These are phyloP conservation scores for Thera obeliscata DNA, from an alignment of 2,888 invertebrate genomes.

Conservation along the genomic window DNA sequence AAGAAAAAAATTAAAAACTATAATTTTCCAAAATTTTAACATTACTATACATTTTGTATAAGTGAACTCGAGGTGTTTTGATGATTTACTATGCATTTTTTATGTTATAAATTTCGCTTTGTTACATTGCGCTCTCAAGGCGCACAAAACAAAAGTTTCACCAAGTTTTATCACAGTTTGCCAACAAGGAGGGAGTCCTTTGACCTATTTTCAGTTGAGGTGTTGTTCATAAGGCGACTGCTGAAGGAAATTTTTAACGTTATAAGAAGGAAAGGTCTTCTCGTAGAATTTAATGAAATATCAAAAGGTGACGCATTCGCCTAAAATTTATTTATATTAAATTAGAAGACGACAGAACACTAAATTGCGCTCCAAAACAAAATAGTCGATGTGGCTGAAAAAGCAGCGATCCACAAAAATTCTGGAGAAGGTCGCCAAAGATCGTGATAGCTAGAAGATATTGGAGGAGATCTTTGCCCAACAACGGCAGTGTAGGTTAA, in stretches of 20 bases:
- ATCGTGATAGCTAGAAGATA: too few species aligned
- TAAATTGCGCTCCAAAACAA: too few species aligned
- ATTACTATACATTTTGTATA: neutral
- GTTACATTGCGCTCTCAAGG: constrained; percentile 62
- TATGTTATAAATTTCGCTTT: constrained; percentile 47
- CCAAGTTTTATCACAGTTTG: constrained; percentile 74
- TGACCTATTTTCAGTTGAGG: constrained; percentile 79
- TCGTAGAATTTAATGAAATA: constrained; percentile 9
- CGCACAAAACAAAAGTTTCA: constrained; percentile 82
- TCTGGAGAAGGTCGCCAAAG: too few species aligned
- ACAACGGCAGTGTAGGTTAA: too few species aligned
- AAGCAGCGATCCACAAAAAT: too few species aligned
- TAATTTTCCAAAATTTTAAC: too few species aligned
- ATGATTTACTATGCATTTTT: constrained; percentile 39
- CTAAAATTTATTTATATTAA: neutral
- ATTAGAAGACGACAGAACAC: too few species aligned
- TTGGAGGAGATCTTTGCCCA: too few species aligned
- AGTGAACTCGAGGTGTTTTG: constrained; percentile 17
- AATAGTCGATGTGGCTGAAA: too few species aligned
- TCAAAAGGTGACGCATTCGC: neutral
- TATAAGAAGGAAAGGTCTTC: constrained; percentile 12
- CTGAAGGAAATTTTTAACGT: constrained; percentile 40
- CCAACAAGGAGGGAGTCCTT: constrained; percentile 67
- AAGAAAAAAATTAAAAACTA: too few species aligned
- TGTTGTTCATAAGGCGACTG: constrained; percentile 41